These are phyloP conservation scores for Danaus plexippus DNA, from an alignment of 1,140 invertebrate genomes.

Conservation along the genomic window DNA sequence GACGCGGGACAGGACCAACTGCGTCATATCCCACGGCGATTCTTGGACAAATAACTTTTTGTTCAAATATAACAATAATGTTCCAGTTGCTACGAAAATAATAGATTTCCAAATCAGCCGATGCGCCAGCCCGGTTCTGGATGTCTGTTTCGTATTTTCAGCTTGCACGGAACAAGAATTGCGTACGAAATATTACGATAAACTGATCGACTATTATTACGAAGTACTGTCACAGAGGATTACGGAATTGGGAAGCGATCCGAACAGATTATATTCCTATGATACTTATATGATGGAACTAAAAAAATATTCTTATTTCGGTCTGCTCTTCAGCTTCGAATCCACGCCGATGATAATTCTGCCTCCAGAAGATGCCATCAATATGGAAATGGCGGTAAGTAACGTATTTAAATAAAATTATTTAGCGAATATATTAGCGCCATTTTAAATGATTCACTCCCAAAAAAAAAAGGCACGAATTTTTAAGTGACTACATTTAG, in stretches of 20 bases:
- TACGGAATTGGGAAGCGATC: constrained; percentile 73
- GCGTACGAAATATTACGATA: constrained; percentile 72
- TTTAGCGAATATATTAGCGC: constrained; percentile 1
- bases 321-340: constrained; percentile 76
- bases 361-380: constrained; percentile 74
- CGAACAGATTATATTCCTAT: constrained; percentile 73
- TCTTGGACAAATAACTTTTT: constrained; percentile 83
- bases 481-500: too few species aligned
- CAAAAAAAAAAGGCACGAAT: too few species aligned
- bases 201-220: constrained; percentile 74
- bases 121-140: constrained; percentile 73
- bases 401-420: neutral
- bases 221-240: constrained; percentile 72
- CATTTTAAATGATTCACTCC: too few species aligned
- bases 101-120: constrained; percentile 81
- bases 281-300: constrained; percentile 69
- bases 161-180: constrained; percentile 74
- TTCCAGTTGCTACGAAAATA: constrained; percentile 71
- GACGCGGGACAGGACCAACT: constrained; percentile 44
- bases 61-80: constrained; percentile 61
- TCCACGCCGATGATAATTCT: constrained; percentile 75
- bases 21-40: constrained; percentile 79
- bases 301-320: constrained; percentile 75
- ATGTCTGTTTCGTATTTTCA: constrained; percentile 77
- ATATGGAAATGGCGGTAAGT: constrained; percentile 73